phyloP scores from a whole-genome alignment of 2,113 vertebrate species.

The Neolamprologus hecqui region DNA sequence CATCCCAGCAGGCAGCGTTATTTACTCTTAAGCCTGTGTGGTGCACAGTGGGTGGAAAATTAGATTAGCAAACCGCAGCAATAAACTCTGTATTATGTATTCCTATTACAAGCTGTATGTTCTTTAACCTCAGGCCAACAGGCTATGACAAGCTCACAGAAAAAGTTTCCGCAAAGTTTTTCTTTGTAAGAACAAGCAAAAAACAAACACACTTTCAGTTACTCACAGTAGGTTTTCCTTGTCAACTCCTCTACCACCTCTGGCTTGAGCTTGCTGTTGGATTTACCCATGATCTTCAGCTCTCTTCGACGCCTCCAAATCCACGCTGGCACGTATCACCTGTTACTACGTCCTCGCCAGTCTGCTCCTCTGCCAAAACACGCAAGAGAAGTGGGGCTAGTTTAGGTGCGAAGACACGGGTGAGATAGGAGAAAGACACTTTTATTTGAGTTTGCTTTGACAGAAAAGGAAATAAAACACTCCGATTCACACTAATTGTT shows the following conservation, averaged over 20 bases:
- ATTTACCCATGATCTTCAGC: conserved; percentile 82
- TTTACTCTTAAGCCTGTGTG: not conserved
- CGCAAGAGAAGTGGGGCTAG: conserved; percentile 28
- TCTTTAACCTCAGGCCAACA: not conserved
- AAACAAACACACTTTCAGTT: not conserved
- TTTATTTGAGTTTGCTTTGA: not conserved
- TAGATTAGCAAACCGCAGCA: not conserved
- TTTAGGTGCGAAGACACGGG: not conserved
- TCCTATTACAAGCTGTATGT: not conserved
- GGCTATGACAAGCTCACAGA: not conserved
- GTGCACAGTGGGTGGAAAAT: not conserved
- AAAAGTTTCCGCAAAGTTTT: not conserved
- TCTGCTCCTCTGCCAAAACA: conserved; percentile 51
- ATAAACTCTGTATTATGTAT: not conserved
- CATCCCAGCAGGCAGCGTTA: not conserved
- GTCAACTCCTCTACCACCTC: conserved; percentile 92
- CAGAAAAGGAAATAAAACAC: not conserved
- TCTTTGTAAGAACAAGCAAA: not conserved
- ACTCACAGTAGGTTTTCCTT: conserved; percentile 93
- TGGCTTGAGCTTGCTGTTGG: conserved; percentile 92
- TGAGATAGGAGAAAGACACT: not conserved
- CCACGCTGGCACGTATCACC: conserved; percentile 41
- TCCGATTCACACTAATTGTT: conserved; percentile 20
- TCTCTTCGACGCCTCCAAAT: conserved; percentile 40
- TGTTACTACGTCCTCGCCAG: conserved; percentile 42